Base-by-base conservation (phyloP, 1,140 invertebrate genomes). In the Riptortus pedestris region DNA sequence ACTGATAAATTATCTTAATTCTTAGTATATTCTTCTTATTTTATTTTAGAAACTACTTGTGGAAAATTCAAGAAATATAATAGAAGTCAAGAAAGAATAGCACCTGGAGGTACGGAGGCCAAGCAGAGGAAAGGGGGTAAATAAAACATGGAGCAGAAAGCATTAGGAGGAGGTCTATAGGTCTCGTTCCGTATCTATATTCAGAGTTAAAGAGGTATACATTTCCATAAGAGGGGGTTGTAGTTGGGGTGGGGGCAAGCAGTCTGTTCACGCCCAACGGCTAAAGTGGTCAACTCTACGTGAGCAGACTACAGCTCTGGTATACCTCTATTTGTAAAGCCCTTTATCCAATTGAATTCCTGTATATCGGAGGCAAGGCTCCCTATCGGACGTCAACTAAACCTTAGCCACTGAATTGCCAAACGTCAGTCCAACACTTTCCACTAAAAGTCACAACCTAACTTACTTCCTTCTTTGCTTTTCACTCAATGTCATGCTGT, bases 341-440 rank as follows among this genome's bases (percentile, higher is more conserved):
- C 45, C 45, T n/a, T 47, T 47, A 47, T n/a, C 45, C 45, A 47
- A 47, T 47, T 47, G 45, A 47, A 47, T 47, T 47, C 45, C n/a
- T n/a, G 9, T 47, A 47, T 3, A 22, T 47, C 45, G n/a, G 18
- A 47, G 22, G 18, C n/a, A n/a, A n/a, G n/a, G n/a, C n/a, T n/a
- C n/a, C n/a, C n/a, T n/a, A n/a, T n/a, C n/a, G n/a, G n/a, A n/a
- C n/a, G n/a, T n/a, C n/a, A 20, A 20, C 45, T 47, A 12, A 5
- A 47, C 45, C 9, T 1, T 2, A n/a, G 22, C 45, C 1, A 47
- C 1, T 45, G 16, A 18, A n/a, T 47, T 5, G 45, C 43, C 14
- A 45, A 14, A 11, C 14, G 11, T 45, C 43, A 2, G 2, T 45
- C 43, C 14, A 45, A 45, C 2, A 45, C 20, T 18, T n/a, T 45